These are phyloP conservation scores for Triplophysa dalaica DNA, from an alignment of 2,113 vertebrate species.

Conservation along the genomic window DNA sequence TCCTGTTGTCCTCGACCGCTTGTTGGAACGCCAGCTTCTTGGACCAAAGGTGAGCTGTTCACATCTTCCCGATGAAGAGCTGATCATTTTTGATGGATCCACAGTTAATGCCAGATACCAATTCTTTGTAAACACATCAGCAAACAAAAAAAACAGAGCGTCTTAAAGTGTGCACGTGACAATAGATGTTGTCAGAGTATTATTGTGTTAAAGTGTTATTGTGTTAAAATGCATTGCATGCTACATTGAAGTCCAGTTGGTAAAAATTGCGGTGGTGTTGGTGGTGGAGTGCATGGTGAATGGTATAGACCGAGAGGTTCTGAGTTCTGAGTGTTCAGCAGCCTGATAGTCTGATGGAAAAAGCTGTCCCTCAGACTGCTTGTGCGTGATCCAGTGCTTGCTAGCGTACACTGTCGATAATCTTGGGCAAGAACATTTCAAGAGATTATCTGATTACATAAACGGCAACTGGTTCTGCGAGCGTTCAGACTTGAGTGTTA, in stretches of 20 bases:
- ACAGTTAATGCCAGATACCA: not conserved
- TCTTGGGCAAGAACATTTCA: constrained; percentile 35
- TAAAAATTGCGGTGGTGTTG: no score
- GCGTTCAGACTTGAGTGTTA: constrained; percentile 1
- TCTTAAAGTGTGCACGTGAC: not conserved
- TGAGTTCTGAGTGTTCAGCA: no score
- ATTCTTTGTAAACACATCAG: not conserved
- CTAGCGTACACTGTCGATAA: not conserved
- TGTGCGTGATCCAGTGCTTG: not conserved
- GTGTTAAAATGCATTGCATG: no score
- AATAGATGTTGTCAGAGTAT: not conserved
- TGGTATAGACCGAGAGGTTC: no score
- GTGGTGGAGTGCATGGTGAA: no score
- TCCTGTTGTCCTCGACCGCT: constrained; percentile 91
- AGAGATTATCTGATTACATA: constrained; percentile 49
- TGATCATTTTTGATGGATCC: no score
- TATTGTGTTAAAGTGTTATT: no score
- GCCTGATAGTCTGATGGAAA: no score
- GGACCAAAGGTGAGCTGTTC: constrained; percentile 87
- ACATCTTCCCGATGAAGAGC: not conserved
- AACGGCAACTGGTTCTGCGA: constrained; percentile 39
- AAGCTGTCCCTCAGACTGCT: constrained; percentile 21
- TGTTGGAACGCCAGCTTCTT: constrained; percentile 98
- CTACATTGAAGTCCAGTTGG: no score
- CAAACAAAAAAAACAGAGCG: not conserved